These are phyloP conservation scores for Hipparchia sbordonii DNA, from an alignment of 2,888 invertebrate genomes.

Conservation along the genomic window DNA sequence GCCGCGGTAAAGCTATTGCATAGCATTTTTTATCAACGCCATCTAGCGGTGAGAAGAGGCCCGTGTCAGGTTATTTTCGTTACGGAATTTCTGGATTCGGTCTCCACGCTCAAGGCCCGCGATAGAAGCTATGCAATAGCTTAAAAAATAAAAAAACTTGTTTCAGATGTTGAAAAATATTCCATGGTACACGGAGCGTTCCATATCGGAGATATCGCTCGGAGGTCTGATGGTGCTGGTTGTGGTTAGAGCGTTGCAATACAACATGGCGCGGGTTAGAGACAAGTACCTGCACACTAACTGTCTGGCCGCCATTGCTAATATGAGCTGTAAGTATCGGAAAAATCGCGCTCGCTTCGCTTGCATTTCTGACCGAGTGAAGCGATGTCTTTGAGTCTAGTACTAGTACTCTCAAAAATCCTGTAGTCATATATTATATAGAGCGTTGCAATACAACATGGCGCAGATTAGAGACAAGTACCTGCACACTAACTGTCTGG, in stretches of 20 bases:
- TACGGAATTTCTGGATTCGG: no score
- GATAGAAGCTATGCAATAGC: no score
- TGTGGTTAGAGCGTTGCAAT: slow-evolving; percentile 97
- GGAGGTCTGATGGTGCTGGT: slow-evolving; percentile 97
- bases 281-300: slow-evolving; percentile 99
- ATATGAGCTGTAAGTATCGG: slow-evolving; percentile 92
- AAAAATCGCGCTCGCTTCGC: neutral
- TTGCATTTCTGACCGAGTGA: neutral
- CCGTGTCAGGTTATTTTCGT: no score
- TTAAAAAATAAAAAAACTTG: neutral
- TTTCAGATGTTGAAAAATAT: slow-evolving; percentile 92
- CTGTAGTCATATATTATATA: slow-evolving; percentile 38
- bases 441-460: slow-evolving; percentile 99
- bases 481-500: slow-evolving; percentile 98
- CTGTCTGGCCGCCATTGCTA: slow-evolving; percentile 98
- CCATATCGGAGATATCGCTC: slow-evolving; percentile 94
- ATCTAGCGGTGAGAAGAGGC: no score
- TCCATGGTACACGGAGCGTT: slow-evolving; percentile 96
- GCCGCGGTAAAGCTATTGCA: no score
- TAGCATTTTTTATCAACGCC: no score
- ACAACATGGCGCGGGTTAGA: slow-evolving; percentile 97
- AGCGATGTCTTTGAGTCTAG: no score
- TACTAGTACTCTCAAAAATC: no score
- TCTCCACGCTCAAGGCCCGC: no score
- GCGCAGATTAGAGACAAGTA: slow-evolving; percentile 98